Evolutionary conservation across 1,140 invertebrate species (phyloP), one percentile per base, ranked within the genome.

Genomic region (Neuroterus valhalla): DNA sequence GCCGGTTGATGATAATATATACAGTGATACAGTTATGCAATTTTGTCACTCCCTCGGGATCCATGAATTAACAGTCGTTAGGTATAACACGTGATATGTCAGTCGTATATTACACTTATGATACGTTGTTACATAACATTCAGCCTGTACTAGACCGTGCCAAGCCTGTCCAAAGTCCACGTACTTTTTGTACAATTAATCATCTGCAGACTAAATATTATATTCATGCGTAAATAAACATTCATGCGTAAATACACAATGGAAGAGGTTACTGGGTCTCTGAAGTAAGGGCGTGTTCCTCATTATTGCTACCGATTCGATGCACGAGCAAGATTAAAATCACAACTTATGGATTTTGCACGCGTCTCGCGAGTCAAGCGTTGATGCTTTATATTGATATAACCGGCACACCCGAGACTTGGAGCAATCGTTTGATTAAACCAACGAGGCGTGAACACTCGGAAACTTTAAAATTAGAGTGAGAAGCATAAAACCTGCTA

Each of bases 381-480:
- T 78, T 52, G 48, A 72, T 42, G 15, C 8, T 14, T 46, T 50
- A 50, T 26, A 23, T 55, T 12, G 21, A 55, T 23, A 5, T 45
- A 45, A 42, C 38, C 21, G 52, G 68, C 46, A 68, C 68, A 14
- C 3, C 23, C 21, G 15, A 26, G 21, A 62, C 70, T 72, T 72
- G 72, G 68, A 68, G 62, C 70, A 75, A 70, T 71, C 74, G 71
- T 75, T 73, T 78, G 75, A 78, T 78, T 75, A 75, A 78, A 74
- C 71, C 72, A 75, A 76, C 77, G 74, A 75, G 68, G 68, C 74
- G 62, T 73, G 74, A 62, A 55, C 70, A 50, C 38, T 74, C 77
- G 73, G 72, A 66, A 75, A 78, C 68, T 78, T 75, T 67, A 72
- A 50, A 75, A 78, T 71, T 78, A 62, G 71, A 69, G 23, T 71